Conservation (phyloP, 2,888 invertebrate genomes). For the Cantharis lateralis region DNA sequence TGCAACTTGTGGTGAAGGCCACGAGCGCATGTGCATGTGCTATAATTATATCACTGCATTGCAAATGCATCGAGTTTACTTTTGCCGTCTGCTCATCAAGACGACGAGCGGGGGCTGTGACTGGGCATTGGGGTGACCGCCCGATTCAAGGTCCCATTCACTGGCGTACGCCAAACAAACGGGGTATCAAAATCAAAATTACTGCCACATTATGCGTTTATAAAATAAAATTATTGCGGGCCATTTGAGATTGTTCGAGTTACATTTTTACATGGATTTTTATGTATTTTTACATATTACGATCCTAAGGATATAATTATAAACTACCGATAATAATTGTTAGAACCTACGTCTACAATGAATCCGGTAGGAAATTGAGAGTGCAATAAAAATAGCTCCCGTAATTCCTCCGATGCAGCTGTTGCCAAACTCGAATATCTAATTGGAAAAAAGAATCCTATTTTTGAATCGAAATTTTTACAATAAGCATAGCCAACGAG, state of each 20-base stretch:
- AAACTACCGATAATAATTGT: neutral
- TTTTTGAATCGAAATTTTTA: conserved; percentile 16
- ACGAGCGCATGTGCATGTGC: conserved; percentile 38
- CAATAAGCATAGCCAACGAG: neutral
- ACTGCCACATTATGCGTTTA: neutral
- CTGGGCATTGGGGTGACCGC: conserved; percentile 43
- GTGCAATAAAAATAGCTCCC: conserved; percentile 31
- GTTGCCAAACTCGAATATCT: conserved; percentile 23
- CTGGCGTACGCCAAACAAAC: conserved; percentile 32
- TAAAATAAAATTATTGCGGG: neutral
- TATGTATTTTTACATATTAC: neutral
- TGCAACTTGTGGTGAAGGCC: conserved; percentile 44
- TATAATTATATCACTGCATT: conserved; percentile 52
- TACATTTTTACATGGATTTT: too few species aligned
- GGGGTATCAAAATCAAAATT: conserved; percentile 13
- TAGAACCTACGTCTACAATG: conserved; percentile 11
- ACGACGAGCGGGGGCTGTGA: conserved; percentile 30
- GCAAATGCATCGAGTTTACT: conserved; percentile 30
- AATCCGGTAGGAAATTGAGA: conserved; percentile 29
- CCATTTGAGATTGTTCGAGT: too few species aligned
- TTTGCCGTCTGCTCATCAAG: conserved; percentile 28
- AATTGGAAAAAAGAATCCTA: conserved; percentile 20
- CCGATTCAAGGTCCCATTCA: conserved; percentile 45
- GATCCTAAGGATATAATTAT: neutral
- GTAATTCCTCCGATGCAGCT: conserved; percentile 21